Evolutionary conservation across 2,888 invertebrate species (phyloP).

Genomic region (Mayetiola destructor): DNA sequence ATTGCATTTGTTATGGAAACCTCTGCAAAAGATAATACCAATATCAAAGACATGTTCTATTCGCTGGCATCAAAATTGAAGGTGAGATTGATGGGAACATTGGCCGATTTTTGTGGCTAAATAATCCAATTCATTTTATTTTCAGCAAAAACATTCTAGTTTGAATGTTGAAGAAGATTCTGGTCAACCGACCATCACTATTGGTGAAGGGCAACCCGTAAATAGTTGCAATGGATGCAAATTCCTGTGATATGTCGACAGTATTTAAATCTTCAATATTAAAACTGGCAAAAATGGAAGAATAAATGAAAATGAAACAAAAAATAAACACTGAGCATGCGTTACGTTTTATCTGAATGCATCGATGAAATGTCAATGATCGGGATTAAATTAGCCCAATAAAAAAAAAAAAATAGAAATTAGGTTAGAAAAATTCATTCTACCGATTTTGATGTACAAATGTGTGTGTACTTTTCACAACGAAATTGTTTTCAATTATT

Average conservation of each 20-base stretch:
- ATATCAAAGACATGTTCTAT: conserved; percentile 78
- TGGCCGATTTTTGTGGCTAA: background rate
- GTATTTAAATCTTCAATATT: too few species aligned
- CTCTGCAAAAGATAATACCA: conserved; percentile 81
- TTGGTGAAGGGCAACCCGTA: background rate
- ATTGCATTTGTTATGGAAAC: conserved; percentile 77
- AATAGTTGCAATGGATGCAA: conserved; percentile 1
- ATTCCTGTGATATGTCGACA: conserved; percentile 2
- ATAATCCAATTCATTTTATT: background rate
- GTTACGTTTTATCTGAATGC: too few species aligned
- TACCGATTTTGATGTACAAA: too few species aligned
- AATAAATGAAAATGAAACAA: too few species aligned
- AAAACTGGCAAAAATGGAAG: too few species aligned
- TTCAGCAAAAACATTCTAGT: background rate
- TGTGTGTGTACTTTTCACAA: too few species aligned
- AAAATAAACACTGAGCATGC: too few species aligned
- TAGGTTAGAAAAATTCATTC: too few species aligned
- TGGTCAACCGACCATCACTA: background rate
- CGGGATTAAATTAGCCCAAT: too few species aligned
- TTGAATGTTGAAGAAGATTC: background rate
- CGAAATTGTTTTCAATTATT: too few species aligned
- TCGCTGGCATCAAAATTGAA: conserved; percentile 77
- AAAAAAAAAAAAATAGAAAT: too few species aligned
- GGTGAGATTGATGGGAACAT: conserved; percentile 34
- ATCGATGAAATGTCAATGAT: too few species aligned